A percentile compares a stretch with the other conserved stretches of the same genome.
Evolutionary conservation across 2,797 vertebrate species (phyloP).

Genomic region (Salarias fasciatus): DNA sequence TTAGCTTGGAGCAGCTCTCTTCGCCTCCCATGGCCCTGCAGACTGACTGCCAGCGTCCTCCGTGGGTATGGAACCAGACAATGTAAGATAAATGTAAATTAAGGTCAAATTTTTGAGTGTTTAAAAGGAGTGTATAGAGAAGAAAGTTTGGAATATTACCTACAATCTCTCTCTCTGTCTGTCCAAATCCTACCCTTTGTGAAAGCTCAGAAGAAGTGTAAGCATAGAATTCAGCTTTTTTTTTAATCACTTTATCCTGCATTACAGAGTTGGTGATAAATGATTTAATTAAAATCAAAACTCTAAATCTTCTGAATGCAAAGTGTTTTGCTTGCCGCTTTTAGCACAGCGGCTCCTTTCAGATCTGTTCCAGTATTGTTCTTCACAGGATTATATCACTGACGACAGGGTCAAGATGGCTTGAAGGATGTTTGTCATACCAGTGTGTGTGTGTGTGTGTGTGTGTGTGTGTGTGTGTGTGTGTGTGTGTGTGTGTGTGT

Average conservation of each 20-base stretch:
- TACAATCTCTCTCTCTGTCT: no score
- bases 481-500: not conserved
- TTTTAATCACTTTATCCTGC: not conserved
- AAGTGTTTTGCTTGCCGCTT: not conserved
- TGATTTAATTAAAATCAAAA: not conserved
- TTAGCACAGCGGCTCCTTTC: not conserved
- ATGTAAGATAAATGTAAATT: no score
- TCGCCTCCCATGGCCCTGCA: no score
- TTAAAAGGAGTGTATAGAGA: no score
- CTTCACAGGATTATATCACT: slow-evolving; percentile 14
- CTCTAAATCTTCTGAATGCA: not conserved
- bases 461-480: not conserved
- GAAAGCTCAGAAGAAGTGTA: not conserved
- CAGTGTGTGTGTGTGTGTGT: slow-evolving; percentile 3
- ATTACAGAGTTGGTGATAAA: not conserved
- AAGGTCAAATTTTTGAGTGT: no score
- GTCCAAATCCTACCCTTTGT: not conserved
- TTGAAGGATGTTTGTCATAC: slow-evolving; percentile 19
- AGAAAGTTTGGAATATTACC: no score
- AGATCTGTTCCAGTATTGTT: not conserved
- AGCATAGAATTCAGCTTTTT: not conserved
- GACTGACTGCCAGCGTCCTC: no score
- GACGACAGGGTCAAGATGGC: slow-evolving; percentile 34
- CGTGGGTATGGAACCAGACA: no score
- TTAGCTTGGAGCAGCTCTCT: no score